phyloP scores from a whole-genome alignment of 2,797 vertebrate genomes.

The Neomorphus geoffroyi region DNA sequence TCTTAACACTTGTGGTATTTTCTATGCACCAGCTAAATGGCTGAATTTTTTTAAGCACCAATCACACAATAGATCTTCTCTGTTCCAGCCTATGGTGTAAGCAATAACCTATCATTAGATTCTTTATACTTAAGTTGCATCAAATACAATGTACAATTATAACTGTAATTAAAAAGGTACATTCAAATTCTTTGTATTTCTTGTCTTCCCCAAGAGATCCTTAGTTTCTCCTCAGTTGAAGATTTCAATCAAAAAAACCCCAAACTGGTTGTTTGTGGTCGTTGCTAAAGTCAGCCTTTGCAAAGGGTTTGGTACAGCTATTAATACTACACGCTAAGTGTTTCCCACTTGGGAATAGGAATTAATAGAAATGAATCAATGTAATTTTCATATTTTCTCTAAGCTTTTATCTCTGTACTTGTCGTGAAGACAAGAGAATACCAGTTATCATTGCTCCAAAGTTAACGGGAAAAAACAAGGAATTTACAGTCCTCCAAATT shows the following conservation, averaged over 20 bases:
- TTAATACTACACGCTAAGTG: neutral
- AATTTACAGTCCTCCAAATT: neutral
- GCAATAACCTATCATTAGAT: fast-evolving
- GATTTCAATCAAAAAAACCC: neutral
- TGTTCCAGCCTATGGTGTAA: neutral
- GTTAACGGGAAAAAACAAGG: neutral
- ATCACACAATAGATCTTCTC: neutral
- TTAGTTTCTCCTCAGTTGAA: neutral
- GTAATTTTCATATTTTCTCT: neutral
- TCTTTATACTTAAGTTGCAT: neutral
- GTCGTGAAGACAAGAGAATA: neutral
- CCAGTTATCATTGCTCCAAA: neutral
- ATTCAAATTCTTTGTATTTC: neutral
- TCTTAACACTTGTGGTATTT: neutral
- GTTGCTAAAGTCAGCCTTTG: neutral
- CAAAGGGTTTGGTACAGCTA: neutral
- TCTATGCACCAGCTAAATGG: neutral
- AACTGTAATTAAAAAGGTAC: neutral
- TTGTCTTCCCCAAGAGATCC: neutral
- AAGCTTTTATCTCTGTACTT: neutral
- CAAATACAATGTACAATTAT: neutral
- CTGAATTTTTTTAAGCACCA: neutral
- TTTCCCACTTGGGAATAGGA: neutral
- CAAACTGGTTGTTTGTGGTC: neutral
- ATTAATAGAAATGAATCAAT: neutral